Evolutionary conservation across 2,113 vertebrate genomes (phyloP), one percentile per base, ranked within the genome.

Genomic region (Tychaedon coryphoeus): DNA sequence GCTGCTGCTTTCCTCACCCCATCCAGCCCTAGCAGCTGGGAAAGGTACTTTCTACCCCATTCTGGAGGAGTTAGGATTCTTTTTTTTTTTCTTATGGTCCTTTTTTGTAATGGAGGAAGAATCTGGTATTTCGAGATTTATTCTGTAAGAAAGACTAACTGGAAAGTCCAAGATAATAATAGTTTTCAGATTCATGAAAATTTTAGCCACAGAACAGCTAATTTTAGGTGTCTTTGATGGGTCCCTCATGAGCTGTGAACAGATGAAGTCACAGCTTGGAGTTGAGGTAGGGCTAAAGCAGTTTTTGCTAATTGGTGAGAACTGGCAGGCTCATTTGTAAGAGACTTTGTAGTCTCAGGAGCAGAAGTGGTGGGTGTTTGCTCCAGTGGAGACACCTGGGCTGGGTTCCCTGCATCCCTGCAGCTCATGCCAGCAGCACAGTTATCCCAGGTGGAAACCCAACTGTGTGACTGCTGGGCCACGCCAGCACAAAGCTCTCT

Each of bases 201-300:
- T 88, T 92, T 97, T 77, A 96, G 72, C 50, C 23, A 19, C 15
- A 64, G 75, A 93, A 77, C 31, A 81, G 86, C 65, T 96, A 94
- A 95, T 93, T 96, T 93, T 97, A 95, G 93, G 51, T 75, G 57
- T 86, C 90, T 91, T 76, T 83, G 60, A 87, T 69, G 50, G 36
- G 40, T 91, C 45, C 45, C 48, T 97, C 71, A 33, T 28, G 42
- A 88, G 33, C 43, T 25, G 13, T 18, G 31, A 25, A 33, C 38
- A 87, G 79, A 75, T 92, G 48, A 96, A 77, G 51, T 86, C 83
- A 72, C 5, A 3, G 58, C 53, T 74, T 56, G 42, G 50, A 93
- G 61, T 19, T 91, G 84, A 93, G 66, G 54, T 65, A 47, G 20
- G 38, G 53, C n/a, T 51, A 51, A 70, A 78, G n/a, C 31, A 56